Evolutionary conservation across 2,797 vertebrate species (phyloP).

Genomic region (Buceros bicornis): DNA sequence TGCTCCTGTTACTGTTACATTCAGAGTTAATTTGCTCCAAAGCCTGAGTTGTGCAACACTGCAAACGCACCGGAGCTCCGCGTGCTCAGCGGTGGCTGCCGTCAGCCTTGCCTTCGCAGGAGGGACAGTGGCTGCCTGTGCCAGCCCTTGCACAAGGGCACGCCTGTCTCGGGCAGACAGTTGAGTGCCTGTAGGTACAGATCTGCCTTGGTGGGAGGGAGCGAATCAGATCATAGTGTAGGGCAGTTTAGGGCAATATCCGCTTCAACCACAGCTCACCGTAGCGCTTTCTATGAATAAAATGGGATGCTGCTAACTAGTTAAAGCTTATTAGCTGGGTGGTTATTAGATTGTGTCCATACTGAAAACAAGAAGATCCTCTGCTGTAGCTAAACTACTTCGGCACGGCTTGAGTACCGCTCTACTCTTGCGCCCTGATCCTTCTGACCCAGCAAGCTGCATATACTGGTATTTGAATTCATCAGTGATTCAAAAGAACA

Average conservation of each 20-base stretch:
- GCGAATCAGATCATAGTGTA: neutral
- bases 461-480: conserved; percentile 9
- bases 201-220: neutral
- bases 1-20: neutral
- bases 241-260: neutral
- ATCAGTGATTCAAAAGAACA: conserved; percentile 59
- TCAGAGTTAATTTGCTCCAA: neutral
- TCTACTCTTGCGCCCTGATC: neutral
- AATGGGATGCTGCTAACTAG: neutral
- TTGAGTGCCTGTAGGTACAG: neutral
- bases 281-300: neutral
- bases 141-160: neutral
- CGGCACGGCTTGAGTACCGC: neutral
- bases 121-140: neutral
- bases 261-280: neutral
- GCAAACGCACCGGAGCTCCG: neutral
- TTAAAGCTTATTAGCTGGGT: conserved; percentile 11
- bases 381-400: conserved; percentile 16
- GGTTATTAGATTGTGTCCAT: neutral
- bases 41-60: neutral
- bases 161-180: neutral
- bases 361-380: neutral
- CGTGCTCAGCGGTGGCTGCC: neutral
- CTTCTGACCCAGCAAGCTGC: neutral
- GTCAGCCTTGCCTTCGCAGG: neutral